phyloP scores from a whole-genome alignment of 2,113 vertebrate species.

The Mastomys natalensis region DNA sequence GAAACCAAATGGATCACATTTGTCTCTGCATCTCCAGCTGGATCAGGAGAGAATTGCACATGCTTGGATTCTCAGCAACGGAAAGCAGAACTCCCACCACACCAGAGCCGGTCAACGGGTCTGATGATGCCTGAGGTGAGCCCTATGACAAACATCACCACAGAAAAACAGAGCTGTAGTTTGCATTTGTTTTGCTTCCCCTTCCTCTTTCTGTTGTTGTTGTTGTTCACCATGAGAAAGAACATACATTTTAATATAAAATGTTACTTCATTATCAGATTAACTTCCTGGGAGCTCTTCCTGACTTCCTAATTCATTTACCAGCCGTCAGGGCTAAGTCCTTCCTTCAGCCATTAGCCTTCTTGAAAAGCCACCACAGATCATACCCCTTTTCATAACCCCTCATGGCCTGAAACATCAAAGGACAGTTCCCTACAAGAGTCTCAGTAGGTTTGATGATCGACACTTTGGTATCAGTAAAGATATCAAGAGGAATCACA shows the following conservation, averaged over 20 bases:
- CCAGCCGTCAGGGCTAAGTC: background rate
- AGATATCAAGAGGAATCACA: background rate
- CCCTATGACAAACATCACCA: background rate
- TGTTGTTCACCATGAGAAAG: background rate
- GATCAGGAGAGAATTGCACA: background rate
- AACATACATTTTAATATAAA: slow-evolving; percentile 41
- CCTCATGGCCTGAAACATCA: background rate
- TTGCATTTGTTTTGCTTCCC: background rate
- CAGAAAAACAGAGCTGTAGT: background rate
- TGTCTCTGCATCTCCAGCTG: background rate
- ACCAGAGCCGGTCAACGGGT: background rate
- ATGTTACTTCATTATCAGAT: background rate
- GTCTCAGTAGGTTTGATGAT: background rate
- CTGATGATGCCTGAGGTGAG: slow-evolving; percentile 19
- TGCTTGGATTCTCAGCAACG: background rate
- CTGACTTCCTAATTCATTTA: slow-evolving; percentile 49
- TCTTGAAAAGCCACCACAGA: slow-evolving; percentile 8
- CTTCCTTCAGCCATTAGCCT: slow-evolving; percentile 4
- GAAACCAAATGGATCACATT: background rate
- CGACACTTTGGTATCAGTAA: background rate
- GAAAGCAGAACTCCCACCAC: background rate
- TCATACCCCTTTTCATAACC: background rate
- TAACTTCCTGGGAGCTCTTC: slow-evolving; percentile 26
- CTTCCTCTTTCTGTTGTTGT: too few species aligned
- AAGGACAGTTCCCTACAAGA: background rate